A percentile compares a stretch with the other conserved stretches of the same genome.
These are phyloP conservation scores for Caenorhabditis becei DNA, from an alignment of 2,888 invertebrate genomes.

Conservation along the genomic window DNA sequence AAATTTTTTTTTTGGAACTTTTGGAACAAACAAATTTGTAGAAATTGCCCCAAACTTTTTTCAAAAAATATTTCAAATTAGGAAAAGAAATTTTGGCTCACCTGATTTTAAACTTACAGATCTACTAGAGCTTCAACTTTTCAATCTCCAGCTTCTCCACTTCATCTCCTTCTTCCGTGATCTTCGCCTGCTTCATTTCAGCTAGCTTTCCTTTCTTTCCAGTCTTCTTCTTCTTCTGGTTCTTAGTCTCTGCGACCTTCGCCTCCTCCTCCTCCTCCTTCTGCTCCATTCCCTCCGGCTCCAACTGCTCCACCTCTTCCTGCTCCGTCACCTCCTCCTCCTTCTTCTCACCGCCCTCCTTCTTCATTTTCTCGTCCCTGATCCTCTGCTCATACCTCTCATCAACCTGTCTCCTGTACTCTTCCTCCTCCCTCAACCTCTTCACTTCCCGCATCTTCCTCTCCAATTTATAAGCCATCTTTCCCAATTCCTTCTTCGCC, in stretches of 20 bases:
- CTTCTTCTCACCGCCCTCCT: too few species aligned
- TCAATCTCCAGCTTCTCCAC: neutral
- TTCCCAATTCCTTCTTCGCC: constrained; percentile 17
- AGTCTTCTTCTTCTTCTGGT: constrained; percentile 7
- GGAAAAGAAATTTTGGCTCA: too few species aligned
- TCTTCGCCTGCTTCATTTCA: constrained; percentile 5
- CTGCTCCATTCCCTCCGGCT: too few species aligned
- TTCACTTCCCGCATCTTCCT: constrained; percentile 29
- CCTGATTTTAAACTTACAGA: too few species aligned
- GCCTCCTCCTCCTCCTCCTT: neutral
- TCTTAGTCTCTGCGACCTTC: constrained; percentile 24
- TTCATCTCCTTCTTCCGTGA: neutral
- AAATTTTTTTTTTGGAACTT: too few species aligned
- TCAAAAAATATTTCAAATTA: too few species aligned
- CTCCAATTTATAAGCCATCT: constrained; percentile 28
- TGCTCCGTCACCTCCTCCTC: constrained; percentile 9
- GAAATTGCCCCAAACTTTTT: too few species aligned
- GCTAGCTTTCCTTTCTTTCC: too few species aligned
- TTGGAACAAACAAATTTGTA: too few species aligned
- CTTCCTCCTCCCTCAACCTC: constrained; percentile 23
- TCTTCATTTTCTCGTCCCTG: constrained; percentile 13
- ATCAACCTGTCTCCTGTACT: constrained; percentile 15
- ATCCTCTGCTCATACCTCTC: constrained; percentile 27
- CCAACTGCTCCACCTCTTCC: too few species aligned
- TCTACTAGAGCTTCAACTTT: too few species aligned